phyloP scores from a whole-genome alignment of 2,888 invertebrate species.

The Philopedon plagiatum region DNA sequence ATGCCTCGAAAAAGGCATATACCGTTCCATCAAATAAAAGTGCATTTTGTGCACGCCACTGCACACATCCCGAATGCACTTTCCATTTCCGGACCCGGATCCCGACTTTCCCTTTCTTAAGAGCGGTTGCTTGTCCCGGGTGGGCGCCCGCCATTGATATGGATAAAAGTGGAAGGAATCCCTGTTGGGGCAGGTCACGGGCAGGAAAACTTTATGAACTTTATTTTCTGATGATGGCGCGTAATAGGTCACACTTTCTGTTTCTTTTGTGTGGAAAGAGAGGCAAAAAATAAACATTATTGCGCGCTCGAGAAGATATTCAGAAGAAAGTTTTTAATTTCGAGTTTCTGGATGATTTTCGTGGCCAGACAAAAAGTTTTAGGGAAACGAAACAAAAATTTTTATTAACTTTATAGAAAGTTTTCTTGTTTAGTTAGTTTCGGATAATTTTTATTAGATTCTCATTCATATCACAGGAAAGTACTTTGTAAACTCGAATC shows the following conservation, averaged over 20 bases:
- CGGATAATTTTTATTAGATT: too few relatives aligned
- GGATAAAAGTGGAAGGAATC: conserved; percentile 53
- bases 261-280: conserved; percentile 36
- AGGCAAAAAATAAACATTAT: background rate
- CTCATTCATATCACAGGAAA: too few relatives aligned
- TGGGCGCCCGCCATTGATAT: conserved; percentile 50
- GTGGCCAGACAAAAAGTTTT: too few relatives aligned
- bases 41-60: conserved; percentile 24
- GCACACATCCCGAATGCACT: conserved; percentile 29
- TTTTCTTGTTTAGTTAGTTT: too few relatives aligned
- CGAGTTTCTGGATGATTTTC: background rate
- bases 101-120: conserved; percentile 48
- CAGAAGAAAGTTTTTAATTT: background rate
- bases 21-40: background rate
- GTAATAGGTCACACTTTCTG: conserved; percentile 50
- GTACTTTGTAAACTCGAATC: too few relatives aligned
- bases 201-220: conserved; percentile 51
- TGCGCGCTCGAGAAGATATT: background rate
- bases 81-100: conserved; percentile 30
- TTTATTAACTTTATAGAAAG: too few relatives aligned
- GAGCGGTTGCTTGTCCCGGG: conserved; percentile 44
- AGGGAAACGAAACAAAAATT: too few relatives aligned
- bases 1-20: background rate
- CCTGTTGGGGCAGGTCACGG: conserved; percentile 47
- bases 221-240: conserved; percentile 49